A percentile compares a stretch with the other conserved stretches of the same genome.
Conservation (phyloP, 2,888 invertebrate species). For the Chromoteleia sp. region DNA sequence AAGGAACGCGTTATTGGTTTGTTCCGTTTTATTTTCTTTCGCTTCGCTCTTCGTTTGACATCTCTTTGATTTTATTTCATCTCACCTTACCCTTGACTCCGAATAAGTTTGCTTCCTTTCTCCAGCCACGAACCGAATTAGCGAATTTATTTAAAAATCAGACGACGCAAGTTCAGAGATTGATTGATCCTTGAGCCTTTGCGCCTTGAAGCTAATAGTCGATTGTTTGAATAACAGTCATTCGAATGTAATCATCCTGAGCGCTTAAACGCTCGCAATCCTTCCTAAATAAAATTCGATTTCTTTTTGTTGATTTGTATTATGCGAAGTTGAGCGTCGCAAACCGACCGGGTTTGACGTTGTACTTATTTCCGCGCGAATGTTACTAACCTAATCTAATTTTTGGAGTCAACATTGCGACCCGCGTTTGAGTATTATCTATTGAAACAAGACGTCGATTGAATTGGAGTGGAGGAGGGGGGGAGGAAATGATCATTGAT, state of each 20-base stretch:
- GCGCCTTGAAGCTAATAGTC: conserved; percentile 15
- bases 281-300: conserved; percentile 13
- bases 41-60: conserved; percentile 20
- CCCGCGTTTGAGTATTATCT: conserved; percentile 20
- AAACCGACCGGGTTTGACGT: conserved; percentile 7
- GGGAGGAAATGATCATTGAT: conserved; percentile 18
- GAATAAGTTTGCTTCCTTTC: not conserved
- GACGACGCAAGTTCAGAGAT: not conserved
- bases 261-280: not conserved
- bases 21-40: conserved; percentile 42
- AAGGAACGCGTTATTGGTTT: conserved; percentile 45
- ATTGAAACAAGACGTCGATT: conserved; percentile 36
- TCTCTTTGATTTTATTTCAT: conserved; percentile 36
- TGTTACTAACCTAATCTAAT: conserved; percentile 23
- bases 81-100: conserved; percentile 26
- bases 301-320: conserved; percentile 25
- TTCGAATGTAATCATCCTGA: conserved; percentile 7
- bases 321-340: not conserved
- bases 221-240: conserved; percentile 21
- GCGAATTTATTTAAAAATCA: conserved; percentile 12
- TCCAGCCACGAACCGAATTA: not conserved
- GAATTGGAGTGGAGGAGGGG: too few relatives aligned
- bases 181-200: too few relatives aligned
- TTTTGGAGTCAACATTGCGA: conserved; percentile 24
- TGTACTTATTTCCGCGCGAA: conserved; percentile 18